These are phyloP conservation scores for Mantis religiosa DNA, from an alignment of 2,888 invertebrate genomes.

Conservation along the genomic window DNA sequence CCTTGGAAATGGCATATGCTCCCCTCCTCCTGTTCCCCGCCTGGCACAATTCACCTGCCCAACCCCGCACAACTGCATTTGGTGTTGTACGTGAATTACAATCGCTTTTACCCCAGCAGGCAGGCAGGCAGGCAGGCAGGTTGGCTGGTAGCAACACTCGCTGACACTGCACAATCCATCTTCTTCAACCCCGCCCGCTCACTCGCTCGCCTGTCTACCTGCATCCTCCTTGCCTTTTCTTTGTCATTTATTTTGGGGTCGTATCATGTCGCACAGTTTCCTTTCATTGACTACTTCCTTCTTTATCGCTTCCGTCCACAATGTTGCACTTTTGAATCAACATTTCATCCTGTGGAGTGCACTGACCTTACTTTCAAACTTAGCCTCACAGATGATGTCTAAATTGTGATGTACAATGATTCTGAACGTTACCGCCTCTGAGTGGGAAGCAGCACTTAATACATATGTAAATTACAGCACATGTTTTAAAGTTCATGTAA, in stretches of 20 bases:
- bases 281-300: neutral
- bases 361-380: neutral
- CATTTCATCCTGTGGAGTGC: neutral
- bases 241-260: neutral
- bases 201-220: neutral
- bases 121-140: neutral
- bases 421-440: too few species aligned
- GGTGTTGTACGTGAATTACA: conserved; percentile 1
- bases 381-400: too few species aligned
- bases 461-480: too few species aligned
- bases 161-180: conserved; percentile 10
- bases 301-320: neutral
- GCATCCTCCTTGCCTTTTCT: neutral
- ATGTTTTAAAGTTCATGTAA: too few species aligned
- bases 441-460: too few species aligned
- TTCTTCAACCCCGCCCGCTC: neutral
- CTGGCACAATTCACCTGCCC: conserved; percentile 2
- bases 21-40: conserved; percentile 7
- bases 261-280: neutral
- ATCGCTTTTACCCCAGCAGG: neutral
- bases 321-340: neutral
- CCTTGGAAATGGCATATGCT: conserved; percentile 16
- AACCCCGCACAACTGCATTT: neutral
- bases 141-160: neutral
- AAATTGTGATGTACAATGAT: too few species aligned